Conservation (phyloP, 2,113 vertebrate genomes). For the Menidia beryllina region DNA sequence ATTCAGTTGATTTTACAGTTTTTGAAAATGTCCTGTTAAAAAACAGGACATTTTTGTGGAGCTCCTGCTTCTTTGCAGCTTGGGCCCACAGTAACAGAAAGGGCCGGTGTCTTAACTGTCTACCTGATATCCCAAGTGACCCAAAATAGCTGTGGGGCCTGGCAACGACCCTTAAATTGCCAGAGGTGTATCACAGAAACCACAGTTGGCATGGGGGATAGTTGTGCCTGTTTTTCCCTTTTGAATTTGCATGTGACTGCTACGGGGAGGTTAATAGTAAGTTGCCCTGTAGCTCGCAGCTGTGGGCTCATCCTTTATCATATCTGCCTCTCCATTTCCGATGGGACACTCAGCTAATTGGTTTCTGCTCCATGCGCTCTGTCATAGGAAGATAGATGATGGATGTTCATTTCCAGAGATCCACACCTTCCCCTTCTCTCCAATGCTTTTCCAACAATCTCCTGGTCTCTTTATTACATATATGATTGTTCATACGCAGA, state of each 20-base stretch:
- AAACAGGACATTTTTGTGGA: neutral
- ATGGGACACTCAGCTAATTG: constrained; percentile 72
- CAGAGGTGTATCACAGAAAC: constrained; percentile 29
- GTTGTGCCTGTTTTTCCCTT: constrained; percentile 8
- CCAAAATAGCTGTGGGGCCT: constrained; percentile 18
- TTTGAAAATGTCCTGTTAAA: too few species aligned
- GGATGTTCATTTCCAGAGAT: constrained; percentile 50
- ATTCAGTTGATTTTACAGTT: too few species aligned
- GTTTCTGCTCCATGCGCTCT: constrained; percentile 63
- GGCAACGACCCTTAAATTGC: constrained; percentile 21
- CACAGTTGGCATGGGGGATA: constrained; percentile 35
- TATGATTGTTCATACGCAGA: neutral
- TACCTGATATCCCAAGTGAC: constrained; percentile 15
- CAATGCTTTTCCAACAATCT: neutral
- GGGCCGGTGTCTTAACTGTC: constrained; percentile 32
- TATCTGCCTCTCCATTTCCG: constrained; percentile 72
- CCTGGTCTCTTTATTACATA: neutral
- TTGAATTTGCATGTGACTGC: constrained; percentile 39
- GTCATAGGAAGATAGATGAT: constrained; percentile 69
- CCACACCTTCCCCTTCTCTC: constrained; percentile 12
- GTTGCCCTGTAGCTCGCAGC: constrained; percentile 63
- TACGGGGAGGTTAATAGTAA: constrained; percentile 72
- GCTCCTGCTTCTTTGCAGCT: neutral
- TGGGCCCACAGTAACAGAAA: constrained; percentile 9
- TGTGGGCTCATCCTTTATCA: constrained; percentile 63